Conservation (phyloP, 2,113 vertebrate species). For the Gobio gobio region DNA sequence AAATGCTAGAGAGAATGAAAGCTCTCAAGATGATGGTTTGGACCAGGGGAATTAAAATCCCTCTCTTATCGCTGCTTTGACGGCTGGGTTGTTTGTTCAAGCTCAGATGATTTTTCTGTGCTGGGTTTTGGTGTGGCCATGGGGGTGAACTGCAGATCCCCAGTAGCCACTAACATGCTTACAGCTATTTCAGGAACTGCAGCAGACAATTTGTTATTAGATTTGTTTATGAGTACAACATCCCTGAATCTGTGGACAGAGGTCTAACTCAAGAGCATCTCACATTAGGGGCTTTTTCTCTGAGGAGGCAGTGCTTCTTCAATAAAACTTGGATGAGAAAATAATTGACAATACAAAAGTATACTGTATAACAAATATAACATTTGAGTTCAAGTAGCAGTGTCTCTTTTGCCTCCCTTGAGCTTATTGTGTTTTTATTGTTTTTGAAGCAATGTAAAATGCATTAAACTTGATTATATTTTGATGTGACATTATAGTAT, state of each 20-base stretch:
- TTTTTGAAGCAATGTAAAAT: neutral
- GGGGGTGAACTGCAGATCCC: conserved; percentile 27
- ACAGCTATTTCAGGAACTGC: conserved; percentile 49
- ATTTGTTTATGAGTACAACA: conserved; percentile 42
- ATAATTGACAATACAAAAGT: neutral
- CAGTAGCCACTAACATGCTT: conserved; percentile 12
- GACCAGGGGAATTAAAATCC: conserved; percentile 15
- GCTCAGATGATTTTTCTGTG: conserved; percentile 25
- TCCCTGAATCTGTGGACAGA: neutral
- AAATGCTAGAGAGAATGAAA: neutral
- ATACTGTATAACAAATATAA: conserved; percentile 3
- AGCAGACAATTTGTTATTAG: conserved; percentile 41
- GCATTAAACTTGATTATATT: neutral
- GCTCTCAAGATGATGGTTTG: neutral
- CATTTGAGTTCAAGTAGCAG: neutral
- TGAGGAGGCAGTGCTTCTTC: neutral
- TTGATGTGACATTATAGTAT: neutral
- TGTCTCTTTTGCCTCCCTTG: neutral
- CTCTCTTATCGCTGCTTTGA: conserved; percentile 26
- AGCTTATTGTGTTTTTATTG: neutral
- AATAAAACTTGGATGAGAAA: conserved; percentile 11
- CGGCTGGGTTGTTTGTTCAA: conserved; percentile 35
- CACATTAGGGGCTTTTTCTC: neutral
- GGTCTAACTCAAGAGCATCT: neutral
- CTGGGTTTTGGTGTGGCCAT: conserved; percentile 12